Percentiles rank a stretch among this genome's conserved stretches.
phyloP scores from a whole-genome alignment of 2,888 invertebrate species.

The Deilephila porcellus region DNA sequence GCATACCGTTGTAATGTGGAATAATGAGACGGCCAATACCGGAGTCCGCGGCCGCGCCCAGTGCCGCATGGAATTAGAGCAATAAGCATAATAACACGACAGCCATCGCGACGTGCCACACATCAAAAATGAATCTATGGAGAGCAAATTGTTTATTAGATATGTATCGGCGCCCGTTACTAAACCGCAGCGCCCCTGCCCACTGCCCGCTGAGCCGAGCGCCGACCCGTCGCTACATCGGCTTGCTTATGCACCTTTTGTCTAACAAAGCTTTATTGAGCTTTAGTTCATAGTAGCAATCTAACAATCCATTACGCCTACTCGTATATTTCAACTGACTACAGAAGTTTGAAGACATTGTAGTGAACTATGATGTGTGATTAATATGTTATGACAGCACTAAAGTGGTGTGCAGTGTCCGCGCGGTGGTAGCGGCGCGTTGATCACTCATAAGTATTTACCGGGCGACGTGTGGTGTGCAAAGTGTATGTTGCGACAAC shows the following conservation, averaged over 20 bases:
- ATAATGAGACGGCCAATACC: slow-evolving; percentile 15
- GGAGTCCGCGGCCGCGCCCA: background rate
- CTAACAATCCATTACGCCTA: too few species aligned
- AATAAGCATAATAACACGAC: slow-evolving; percentile 20
- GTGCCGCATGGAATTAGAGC: slow-evolving; percentile 10
- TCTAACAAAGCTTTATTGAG: too few species aligned
- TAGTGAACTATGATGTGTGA: background rate
- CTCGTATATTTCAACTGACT: too few species aligned
- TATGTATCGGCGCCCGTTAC: background rate
- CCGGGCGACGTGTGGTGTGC: too few species aligned
- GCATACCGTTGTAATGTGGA: slow-evolving; percentile 19
- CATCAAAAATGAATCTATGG: slow-evolving; percentile 10
- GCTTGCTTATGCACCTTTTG: too few species aligned
- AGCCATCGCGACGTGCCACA: slow-evolving; percentile 1
- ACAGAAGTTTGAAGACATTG: too few species aligned
- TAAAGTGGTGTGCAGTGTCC: background rate
- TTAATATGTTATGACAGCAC: too few species aligned
- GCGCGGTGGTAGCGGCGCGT: background rate
- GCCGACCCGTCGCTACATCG: too few species aligned
- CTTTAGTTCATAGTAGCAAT: too few species aligned
- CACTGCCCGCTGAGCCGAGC: background rate
- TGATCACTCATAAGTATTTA: too few species aligned
- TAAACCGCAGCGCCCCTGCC: slow-evolving; percentile 12
- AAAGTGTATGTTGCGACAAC: too few species aligned
- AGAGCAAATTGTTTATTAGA: slow-evolving; percentile 12